These are phyloP conservation scores for Lydus trimaculatus DNA, from an alignment of 2,888 invertebrate species.

Conservation along the genomic window DNA sequence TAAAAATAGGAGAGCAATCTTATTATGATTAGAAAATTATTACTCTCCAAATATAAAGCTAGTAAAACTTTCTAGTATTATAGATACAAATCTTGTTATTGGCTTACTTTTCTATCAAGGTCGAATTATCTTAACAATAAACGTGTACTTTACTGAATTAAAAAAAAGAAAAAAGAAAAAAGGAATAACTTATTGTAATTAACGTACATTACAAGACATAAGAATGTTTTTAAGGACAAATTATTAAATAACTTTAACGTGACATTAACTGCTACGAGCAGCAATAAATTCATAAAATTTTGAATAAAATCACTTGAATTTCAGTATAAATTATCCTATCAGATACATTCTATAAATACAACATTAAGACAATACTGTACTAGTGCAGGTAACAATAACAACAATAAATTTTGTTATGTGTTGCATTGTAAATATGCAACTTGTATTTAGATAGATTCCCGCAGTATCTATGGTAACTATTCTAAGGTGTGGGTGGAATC, in stretches of 20 bases:
- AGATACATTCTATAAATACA: not conserved
- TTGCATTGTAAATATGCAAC: slow-evolving; percentile 55
- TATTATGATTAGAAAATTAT: too few species aligned
- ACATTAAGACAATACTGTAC: not conserved
- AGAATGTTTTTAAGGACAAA: not conserved
- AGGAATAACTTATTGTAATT: not conserved
- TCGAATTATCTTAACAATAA: not conserved
- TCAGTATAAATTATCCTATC: not conserved
- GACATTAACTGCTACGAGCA: not conserved
- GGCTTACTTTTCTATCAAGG: not conserved
- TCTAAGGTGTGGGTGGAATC: slow-evolving; percentile 58
- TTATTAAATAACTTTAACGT: not conserved
- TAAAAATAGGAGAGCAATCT: too few species aligned
- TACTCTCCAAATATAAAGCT: too few species aligned
- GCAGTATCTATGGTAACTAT: slow-evolving; percentile 54
- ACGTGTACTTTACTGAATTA: not conserved
- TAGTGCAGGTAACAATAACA: slow-evolving; percentile 49
- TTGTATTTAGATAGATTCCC: slow-evolving; percentile 55
- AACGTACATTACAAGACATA: too few species aligned
- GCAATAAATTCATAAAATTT: not conserved
- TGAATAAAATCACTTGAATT: not conserved
- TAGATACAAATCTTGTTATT: not conserved
- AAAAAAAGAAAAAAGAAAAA: too few species aligned
- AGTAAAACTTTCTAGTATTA: not conserved
- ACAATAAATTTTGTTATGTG: slow-evolving; percentile 54